A percentile compares a stretch with the other conserved stretches of the same genome.
These are phyloP conservation scores for Cheilosia scutellata DNA, from an alignment of 2,888 invertebrate species.

Conservation along the genomic window DNA sequence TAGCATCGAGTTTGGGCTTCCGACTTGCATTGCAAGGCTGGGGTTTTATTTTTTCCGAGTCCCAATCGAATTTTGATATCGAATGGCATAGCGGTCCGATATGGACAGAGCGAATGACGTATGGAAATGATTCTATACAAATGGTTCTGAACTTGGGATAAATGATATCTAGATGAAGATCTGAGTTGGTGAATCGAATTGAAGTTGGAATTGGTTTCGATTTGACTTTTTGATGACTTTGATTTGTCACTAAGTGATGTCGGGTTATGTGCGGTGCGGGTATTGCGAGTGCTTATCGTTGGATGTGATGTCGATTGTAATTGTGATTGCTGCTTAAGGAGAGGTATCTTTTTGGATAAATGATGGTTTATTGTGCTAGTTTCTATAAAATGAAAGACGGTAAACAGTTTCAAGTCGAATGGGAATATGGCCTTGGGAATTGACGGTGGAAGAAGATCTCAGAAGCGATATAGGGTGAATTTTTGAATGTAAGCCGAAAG, in stretches of 20 bases:
- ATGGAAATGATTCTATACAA: conserved; percentile 40
- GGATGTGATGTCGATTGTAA: conserved; percentile 14
- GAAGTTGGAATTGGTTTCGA: conserved; percentile 45
- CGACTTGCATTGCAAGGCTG: conserved; percentile 7
- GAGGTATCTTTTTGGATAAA: neutral
- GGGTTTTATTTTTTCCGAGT: conserved; percentile 33
- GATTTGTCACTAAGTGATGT: conserved; percentile 47
- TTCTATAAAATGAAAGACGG: too few relatives aligned
- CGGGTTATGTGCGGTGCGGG: neutral
- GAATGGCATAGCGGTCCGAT: conserved; percentile 47
- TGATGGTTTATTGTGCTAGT: neutral
- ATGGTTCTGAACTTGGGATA: conserved; percentile 70
- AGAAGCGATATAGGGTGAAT: too few relatives aligned
- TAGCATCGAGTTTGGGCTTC: conserved; percentile 56
- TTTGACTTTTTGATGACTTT: conserved; percentile 48
- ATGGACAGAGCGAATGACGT: conserved; percentile 1
- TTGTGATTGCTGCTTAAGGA: conserved; percentile 20
- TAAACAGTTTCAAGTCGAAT: too few relatives aligned
- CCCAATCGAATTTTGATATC: conserved; percentile 50
- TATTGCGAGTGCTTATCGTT: neutral
- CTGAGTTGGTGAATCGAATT: conserved; percentile 52
- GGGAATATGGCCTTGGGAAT: neutral
- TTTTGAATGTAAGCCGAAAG: too few relatives aligned
- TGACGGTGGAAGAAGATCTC: neutral
- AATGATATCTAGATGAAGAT: conserved; percentile 69